Evolutionary conservation across 2,888 invertebrate species (phyloP), one percentile per base, ranked within the genome.

Genomic region (Junonia oenone): DNA sequence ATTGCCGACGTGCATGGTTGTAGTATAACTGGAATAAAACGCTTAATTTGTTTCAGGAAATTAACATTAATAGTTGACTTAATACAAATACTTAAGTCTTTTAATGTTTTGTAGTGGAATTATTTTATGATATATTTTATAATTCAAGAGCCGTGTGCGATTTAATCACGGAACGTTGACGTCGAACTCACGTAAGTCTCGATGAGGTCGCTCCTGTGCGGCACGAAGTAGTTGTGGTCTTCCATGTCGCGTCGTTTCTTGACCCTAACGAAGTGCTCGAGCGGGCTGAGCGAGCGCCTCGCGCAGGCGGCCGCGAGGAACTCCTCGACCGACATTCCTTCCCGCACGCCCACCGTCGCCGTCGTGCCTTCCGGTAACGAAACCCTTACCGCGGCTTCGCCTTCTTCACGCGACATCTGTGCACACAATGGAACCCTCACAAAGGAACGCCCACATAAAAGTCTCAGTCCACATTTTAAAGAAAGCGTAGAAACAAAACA

Each of bases 101-200:
- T n/a, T n/a, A n/a, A n/a, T n/a, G n/a, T n/a, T n/a, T n/a, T n/a
- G n/a, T n/a, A n/a, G n/a, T n/a, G n/a, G n/a, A n/a, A n/a, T n/a
- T n/a, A n/a, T n/a, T n/a, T n/a, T n/a, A n/a, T n/a, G n/a, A n/a
- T n/a, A n/a, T n/a, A n/a, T n/a, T n/a, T n/a, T n/a, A n/a, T n/a
- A n/a, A n/a, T n/a, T n/a, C n/a, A n/a, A n/a, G n/a, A n/a, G n/a
- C n/a, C n/a, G n/a, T n/a, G n/a, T n/a, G n/a, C n/a, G n/a, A n/a
- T n/a, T n/a, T n/a, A n/a, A n/a, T n/a, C n/a, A n/a, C n/a, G n/a
- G n/a, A n/a, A n/a, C n/a, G n/a, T n/a, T n/a, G n/a, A n/a, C n/a
- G n/a, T n/a, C n/a, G n/a, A n/a, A 93, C 96, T 95, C 88, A 98
- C 98, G 84, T 98, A 97, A 81, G 97, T 97, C 87, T 98, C 98